Conservation (phyloP, 1,140 invertebrate species). For the Manduca sexta region DNA sequence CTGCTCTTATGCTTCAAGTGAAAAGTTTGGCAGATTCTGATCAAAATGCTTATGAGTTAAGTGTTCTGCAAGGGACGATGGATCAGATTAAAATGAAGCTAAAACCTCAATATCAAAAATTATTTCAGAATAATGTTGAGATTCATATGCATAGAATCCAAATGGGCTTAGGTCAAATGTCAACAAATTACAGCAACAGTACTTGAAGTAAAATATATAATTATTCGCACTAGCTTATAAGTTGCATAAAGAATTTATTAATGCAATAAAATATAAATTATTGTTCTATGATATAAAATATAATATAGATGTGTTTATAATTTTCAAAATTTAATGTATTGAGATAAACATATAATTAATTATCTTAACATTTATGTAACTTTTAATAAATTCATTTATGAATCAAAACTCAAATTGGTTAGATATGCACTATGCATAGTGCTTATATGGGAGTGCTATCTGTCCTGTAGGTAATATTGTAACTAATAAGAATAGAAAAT, state of each 20-base stretch:
- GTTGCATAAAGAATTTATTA: background rate
- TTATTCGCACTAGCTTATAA: background rate
- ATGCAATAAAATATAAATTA: constrained; percentile 1
- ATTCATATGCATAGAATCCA: constrained; percentile 95
- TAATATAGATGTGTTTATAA: background rate
- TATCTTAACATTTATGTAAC: no score
- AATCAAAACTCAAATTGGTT: no score
- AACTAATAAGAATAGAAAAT: no score
- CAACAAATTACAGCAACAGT: background rate
- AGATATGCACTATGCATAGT: no score
- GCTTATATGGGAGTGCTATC: no score
- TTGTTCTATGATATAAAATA: background rate
- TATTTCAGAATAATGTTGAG: constrained; percentile 93
- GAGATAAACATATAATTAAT: no score
- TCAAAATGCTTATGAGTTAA: constrained; percentile 92
- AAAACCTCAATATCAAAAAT: constrained; percentile 83
- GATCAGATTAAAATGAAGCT: constrained; percentile 89
- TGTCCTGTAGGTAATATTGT: no score
- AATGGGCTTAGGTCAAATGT: constrained; percentile 79
- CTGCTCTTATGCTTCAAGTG: constrained; percentile 93
- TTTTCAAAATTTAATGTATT: background rate
- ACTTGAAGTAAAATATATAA: background rate
- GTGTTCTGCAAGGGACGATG: constrained; percentile 94
- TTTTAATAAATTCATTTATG: no score
- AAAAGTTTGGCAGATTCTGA: constrained; percentile 93